These are phyloP conservation scores for Labroides dimidiatus DNA, from an alignment of 2,797 vertebrate species.

Conservation along the genomic window DNA sequence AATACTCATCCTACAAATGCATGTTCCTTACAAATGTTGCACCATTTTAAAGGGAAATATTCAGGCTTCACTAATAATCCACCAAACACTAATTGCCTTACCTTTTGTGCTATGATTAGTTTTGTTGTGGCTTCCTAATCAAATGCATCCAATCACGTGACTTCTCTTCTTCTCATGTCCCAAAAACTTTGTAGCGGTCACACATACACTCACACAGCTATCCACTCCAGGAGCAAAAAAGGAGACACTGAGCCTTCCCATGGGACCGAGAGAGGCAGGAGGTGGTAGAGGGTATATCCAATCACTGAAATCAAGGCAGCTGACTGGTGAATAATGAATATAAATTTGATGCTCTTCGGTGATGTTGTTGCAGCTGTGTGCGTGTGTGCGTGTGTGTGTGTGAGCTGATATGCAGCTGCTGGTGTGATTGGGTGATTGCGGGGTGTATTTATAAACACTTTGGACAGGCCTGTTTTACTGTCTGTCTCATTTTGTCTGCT, in stretches of 20 bases:
- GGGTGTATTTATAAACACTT: slow-evolving; percentile 65
- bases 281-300: slow-evolving; percentile 75
- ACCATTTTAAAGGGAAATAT: too few relatives aligned
- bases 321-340: slow-evolving; percentile 88
- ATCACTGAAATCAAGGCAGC: slow-evolving; percentile 83
- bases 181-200: slow-evolving; percentile 34
- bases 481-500: slow-evolving; percentile 53
- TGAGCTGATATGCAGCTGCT: slow-evolving; percentile 64
- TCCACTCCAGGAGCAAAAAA: slow-evolving; percentile 26
- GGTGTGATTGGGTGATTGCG: slow-evolving; percentile 61
- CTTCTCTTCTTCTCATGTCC: slow-evolving; percentile 23
- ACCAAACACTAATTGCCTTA: neutral
- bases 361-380: slow-evolving; percentile 36
- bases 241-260: slow-evolving; percentile 65
- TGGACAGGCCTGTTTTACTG: slow-evolving; percentile 56
- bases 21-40: too few relatives aligned
- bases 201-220: slow-evolving; percentile 19
- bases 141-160: slow-evolving; percentile 41
- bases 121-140: too few relatives aligned
- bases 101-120: neutral
- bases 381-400: slow-evolving; percentile 59
- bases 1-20: too few relatives aligned
- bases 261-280: slow-evolving; percentile 45
- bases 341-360: slow-evolving; percentile 75
- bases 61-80: too few relatives aligned